phyloP scores from a whole-genome alignment of 1,140 invertebrate genomes.

The Chlorops oryzae region DNA sequence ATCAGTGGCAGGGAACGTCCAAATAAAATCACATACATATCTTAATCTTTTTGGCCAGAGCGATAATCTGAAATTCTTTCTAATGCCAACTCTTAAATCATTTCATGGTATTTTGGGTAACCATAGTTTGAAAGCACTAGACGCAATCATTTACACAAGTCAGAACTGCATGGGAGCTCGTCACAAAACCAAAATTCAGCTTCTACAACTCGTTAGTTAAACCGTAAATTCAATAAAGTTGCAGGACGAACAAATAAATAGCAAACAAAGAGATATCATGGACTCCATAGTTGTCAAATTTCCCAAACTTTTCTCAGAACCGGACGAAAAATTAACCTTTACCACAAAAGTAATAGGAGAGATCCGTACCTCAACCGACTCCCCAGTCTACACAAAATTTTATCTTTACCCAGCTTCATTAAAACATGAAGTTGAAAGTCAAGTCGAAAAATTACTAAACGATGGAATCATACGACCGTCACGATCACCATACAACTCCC shows the following conservation, averaged over 20 bases:
- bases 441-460: constrained; percentile 15
- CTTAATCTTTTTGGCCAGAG: constrained; percentile 11
- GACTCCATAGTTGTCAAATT: neutral
- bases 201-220: constrained; percentile 10
- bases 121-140: constrained; percentile 12
- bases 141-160: constrained; percentile 5
- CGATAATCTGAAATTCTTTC: constrained; percentile 7
- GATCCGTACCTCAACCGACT: constrained; percentile 14
- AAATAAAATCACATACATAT: constrained; percentile 13
- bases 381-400: constrained; percentile 14
- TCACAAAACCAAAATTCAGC: neutral
- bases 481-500: constrained; percentile 17
- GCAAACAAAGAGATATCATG: neutral
- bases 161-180: constrained; percentile 5
- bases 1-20: constrained; percentile 10
- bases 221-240: constrained; percentile 11
- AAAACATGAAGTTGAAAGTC: constrained; percentile 13
- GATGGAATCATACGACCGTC: constrained; percentile 16
- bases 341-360: constrained; percentile 15
- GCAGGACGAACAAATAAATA: neutral
- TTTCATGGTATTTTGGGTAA: constrained; percentile 16
- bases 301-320: constrained; percentile 10
- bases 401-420: constrained; percentile 15
- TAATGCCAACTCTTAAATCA: constrained; percentile 12
- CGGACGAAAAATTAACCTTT: constrained; percentile 15